These are phyloP conservation scores for Trachops cirrhosus DNA, from an alignment of 2,797 vertebrate species.

Conservation along the genomic window DNA sequence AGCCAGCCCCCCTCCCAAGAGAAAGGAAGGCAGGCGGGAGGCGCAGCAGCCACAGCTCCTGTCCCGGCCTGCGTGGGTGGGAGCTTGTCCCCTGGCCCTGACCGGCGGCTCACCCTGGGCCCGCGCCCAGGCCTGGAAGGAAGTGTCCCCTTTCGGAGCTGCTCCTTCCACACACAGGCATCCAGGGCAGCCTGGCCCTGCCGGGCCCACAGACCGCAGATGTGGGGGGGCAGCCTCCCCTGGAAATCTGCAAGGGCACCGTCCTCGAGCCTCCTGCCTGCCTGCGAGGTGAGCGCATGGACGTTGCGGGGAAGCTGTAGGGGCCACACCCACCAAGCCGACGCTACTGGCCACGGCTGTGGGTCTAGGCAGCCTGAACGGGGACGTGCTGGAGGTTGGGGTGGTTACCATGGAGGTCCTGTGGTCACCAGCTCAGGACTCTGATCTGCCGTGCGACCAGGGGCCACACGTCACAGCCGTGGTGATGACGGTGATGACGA, in stretches of 20 bases:
- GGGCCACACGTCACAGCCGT: too few species aligned
- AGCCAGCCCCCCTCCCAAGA: not conserved
- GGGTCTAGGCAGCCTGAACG: not conserved
- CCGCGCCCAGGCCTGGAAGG: not conserved
- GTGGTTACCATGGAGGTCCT: not conserved
- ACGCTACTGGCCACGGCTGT: not conserved
- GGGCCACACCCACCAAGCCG: not conserved
- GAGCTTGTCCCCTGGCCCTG: not conserved
- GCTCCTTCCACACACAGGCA: not conserved
- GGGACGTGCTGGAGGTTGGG: rapidly evolving
- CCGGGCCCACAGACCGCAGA: not conserved
- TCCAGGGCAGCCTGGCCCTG: not conserved
- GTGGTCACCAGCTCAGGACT: not conserved
- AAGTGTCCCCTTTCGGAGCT: slow-evolving; percentile 8
- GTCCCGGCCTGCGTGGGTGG: not conserved
- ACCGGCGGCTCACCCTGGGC: not conserved
- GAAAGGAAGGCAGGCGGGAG: too few species aligned
- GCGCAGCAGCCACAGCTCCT: not conserved
- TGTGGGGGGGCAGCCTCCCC: not conserved
- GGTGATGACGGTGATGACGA: not conserved
- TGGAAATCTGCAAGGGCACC: rapidly evolving
- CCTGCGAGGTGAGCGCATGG: not conserved
- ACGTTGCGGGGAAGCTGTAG: too few species aligned
- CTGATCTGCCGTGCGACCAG: not conserved
- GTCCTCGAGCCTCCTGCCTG: not conserved